phyloP scores from a whole-genome alignment of 2,113 vertebrate genomes.

The Leuciscus idus region DNA sequence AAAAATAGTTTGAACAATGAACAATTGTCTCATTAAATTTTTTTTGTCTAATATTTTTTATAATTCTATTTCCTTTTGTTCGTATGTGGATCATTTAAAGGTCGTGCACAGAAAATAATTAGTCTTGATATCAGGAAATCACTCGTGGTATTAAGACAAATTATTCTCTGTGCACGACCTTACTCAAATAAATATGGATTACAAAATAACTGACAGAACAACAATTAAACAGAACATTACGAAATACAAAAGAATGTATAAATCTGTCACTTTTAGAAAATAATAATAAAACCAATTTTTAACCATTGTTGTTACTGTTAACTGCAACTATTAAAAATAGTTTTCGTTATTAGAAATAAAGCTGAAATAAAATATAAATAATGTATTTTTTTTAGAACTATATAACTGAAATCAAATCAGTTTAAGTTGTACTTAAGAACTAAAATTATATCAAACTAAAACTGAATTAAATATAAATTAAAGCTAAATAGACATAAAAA shows the following conservation, averaged over 20 bases:
- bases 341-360: not conserved
- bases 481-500: not conserved
- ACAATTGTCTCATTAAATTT: too few relatives aligned
- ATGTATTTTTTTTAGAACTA: too few relatives aligned
- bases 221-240: not conserved
- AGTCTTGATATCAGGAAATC: not conserved
- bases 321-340: too few relatives aligned
- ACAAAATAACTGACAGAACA: not conserved
- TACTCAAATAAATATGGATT: not conserved
- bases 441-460: not conserved
- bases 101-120: not conserved
- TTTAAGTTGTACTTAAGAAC: not conserved
- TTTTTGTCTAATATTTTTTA: not conserved
- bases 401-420: not conserved
- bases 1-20: not conserved
- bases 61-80: not conserved
- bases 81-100: not conserved
- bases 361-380: not conserved
- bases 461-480: not conserved
- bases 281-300: too few relatives aligned
- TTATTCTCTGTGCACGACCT: too few relatives aligned
- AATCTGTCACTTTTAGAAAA: too few relatives aligned
- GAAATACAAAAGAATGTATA: too few relatives aligned
- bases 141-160: too few relatives aligned
- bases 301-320: too few relatives aligned